Evolutionary conservation across 2,888 invertebrate species (phyloP).

Genomic region (Myopa testacea): DNA sequence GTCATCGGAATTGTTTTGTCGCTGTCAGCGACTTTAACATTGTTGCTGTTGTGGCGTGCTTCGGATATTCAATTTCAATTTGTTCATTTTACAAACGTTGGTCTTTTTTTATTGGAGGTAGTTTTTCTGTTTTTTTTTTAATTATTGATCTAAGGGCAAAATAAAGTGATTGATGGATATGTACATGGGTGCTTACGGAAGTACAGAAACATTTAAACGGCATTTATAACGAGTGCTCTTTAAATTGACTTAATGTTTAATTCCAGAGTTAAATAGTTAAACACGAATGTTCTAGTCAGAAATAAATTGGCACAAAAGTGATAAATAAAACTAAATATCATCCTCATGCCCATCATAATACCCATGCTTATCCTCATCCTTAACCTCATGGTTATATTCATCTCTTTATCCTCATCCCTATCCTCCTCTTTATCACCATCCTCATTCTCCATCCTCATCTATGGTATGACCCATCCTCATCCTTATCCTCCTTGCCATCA

Average conservation of each 20-base stretch:
- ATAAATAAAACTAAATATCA: no score
- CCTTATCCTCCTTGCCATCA: background rate
- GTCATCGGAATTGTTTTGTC: conserved; percentile 2
- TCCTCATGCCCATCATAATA: no score
- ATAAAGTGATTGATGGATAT: no score
- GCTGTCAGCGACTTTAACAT: conserved; percentile 24
- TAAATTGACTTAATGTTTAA: no score
- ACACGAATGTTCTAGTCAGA: no score
- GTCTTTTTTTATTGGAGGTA: background rate
- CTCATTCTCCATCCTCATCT: background rate
- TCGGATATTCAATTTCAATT: conserved; percentile 31
- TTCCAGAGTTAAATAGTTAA: no score
- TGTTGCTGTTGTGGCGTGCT: conserved; percentile 1
- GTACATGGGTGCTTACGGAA: no score
- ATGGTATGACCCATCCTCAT: background rate
- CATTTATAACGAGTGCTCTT: background rate
- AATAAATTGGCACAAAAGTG: no score
- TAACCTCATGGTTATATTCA: background rate
- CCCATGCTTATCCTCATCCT: background rate
- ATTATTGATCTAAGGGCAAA: no score
- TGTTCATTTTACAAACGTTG: background rate
- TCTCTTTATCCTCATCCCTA: background rate
- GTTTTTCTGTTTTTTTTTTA: background rate
- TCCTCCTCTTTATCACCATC: no score
- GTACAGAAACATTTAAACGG: no score